phyloP scores from a whole-genome alignment of 2,113 vertebrate genomes.

The Engraulis encrasicolus region DNA sequence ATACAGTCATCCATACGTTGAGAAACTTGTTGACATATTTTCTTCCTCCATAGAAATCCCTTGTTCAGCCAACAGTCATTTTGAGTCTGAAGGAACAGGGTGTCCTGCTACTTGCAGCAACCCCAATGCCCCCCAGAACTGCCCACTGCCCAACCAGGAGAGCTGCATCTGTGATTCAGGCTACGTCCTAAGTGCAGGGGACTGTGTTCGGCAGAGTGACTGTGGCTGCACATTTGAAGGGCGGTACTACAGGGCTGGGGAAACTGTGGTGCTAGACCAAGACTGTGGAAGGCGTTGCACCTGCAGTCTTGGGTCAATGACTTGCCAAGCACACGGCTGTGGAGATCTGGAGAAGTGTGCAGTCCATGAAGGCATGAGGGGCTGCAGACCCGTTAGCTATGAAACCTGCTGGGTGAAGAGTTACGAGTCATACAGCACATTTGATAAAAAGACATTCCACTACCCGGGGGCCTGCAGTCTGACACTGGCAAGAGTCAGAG shows the following conservation, averaged over 20 bases:
- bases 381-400: conserved; percentile 54
- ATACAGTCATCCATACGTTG: background rate
- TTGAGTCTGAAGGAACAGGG: conserved; percentile 60
- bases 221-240: conserved; percentile 70
- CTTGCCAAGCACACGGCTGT: conserved; percentile 56
- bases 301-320: conserved; percentile 55
- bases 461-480: conserved; percentile 64
- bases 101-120: conserved; percentile 66
- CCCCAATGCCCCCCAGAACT: conserved; percentile 54
- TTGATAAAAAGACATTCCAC: conserved; percentile 59
- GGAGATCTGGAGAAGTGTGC: conserved; percentile 43
- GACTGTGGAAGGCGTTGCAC: conserved; percentile 62
- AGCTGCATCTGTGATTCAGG: conserved; percentile 67
- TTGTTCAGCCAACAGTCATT: conserved; percentile 71
- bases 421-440: conserved; percentile 60
- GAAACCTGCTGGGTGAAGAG: conserved; percentile 59
- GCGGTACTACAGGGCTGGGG: conserved; percentile 60
- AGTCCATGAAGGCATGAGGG: conserved; percentile 48
- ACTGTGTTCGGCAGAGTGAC: conserved; percentile 52
- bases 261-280: conserved; percentile 52
- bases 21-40: background rate
- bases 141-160: conserved; percentile 57
- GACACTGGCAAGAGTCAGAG: conserved; percentile 57
- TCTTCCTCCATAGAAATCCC: conserved; percentile 51
- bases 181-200: conserved; percentile 61